Base-by-base conservation (phyloP, 2,113 vertebrate genomes). In the Leptosomus discolor region DNA sequence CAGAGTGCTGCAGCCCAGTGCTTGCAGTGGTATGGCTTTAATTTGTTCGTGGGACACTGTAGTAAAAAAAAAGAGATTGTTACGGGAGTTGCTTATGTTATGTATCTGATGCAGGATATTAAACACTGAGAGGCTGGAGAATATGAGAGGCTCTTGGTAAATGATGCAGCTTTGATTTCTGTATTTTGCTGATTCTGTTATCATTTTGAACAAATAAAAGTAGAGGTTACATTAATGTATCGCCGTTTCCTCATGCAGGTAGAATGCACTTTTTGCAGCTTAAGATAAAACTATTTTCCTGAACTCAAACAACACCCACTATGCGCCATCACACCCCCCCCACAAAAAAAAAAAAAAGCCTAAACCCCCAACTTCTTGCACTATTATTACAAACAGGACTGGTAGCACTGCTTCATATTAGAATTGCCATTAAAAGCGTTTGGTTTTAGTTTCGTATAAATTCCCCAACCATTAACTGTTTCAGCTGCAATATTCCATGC, bases 81-180 rank as follows among this genome's bases (percentile, higher is more conserved):
- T 85, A 37, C 20, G 58, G 37, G 85, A 53, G 24, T 46, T 79
- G 63, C 46, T 94, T 74, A 46, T 32, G 12, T 71, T 76, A 26
- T 50, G 11, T 61, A 83, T 69, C 17, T 54, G 85, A 9, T 63
- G 69, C 90, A 93, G 94, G 85, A 94, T 95, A 86, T 95, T 94
- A 92, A 96, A 95, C 85, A 70, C 88, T 4, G 92, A 50, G 82
- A 90, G 75, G 75, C 94, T 92, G 85, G 81, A 68, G 90, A 95
- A 88, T 17, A 0, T n/a, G 53, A 88, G 85, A 80, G 45, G 67
- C 53, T 3, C 32, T 85, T 23, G 29, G 57, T 45, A 34, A 92
- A 43, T 0, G 7, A 29, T 0, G 1, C 45, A 45, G 57, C 88
- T 90, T 94, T 94, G 51, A 87, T 94, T 95, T 85, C 69, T 87